Conservation (phyloP, 2,797 vertebrate species). For the Smutsia temminckii region DNA sequence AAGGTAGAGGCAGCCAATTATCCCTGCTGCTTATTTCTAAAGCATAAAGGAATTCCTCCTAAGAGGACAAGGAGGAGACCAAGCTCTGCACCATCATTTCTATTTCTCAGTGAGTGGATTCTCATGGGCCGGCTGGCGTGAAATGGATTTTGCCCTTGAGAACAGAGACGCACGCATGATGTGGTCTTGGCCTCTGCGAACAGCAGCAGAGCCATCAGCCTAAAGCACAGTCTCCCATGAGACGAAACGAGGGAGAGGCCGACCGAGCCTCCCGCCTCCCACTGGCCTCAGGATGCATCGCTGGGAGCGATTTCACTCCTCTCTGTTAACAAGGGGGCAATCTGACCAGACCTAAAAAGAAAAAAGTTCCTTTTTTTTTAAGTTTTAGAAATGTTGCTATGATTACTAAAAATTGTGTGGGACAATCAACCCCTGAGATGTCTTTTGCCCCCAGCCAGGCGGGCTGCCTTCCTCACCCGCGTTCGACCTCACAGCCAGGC, state of each 20-base stretch:
- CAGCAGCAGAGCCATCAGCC: neutral
- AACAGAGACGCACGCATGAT: constrained; percentile 5
- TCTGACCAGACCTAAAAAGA: neutral
- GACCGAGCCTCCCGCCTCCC: neutral
- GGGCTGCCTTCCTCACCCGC: neutral
- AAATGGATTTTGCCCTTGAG: neutral
- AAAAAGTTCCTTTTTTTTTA: neutral
- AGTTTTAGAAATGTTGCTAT: neutral
- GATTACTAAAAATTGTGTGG: neutral
- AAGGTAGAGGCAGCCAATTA: neutral
- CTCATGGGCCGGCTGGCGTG: neutral
- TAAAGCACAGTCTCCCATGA: no score
- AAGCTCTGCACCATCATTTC: neutral
- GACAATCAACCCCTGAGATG: neutral
- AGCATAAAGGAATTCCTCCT: neutral
- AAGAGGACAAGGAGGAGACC: neutral
- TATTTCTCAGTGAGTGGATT: neutral
- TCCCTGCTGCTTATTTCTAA: neutral
- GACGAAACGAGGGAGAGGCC: neutral
- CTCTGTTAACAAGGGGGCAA: neutral
- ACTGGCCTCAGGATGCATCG: neutral
- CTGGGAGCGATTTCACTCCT: neutral
- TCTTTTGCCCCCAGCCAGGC: neutral
- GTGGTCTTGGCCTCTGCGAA: neutral
- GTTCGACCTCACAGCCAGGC: neutral